Conservation (phyloP, 2,113 vertebrate species). For the Nothoprocta pentlandii region DNA sequence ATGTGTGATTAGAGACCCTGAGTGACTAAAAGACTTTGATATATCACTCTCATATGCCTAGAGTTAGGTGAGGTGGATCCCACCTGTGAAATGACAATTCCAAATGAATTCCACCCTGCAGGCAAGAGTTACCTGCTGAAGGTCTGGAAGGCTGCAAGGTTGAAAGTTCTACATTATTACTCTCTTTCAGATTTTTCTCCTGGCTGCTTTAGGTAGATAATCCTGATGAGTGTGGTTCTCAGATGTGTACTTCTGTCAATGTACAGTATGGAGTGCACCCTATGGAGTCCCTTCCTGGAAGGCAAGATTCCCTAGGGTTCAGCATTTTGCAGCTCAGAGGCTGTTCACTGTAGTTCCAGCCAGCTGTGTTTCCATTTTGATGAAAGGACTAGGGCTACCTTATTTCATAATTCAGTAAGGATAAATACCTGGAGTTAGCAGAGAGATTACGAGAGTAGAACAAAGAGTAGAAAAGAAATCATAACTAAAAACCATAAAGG, state of each 20-base stretch:
- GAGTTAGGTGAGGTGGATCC: neutral
- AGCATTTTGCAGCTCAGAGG: neutral
- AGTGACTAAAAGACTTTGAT: neutral
- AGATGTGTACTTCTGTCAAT: accelerated
- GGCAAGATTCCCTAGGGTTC: neutral
- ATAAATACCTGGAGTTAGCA: neutral
- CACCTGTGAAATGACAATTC: neutral
- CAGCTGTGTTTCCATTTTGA: neutral
- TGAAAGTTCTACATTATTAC: neutral
- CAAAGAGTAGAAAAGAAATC: neutral
- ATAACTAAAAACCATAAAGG: neutral
- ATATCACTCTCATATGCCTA: neutral
- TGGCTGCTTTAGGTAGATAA: neutral
- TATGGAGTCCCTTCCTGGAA: neutral
- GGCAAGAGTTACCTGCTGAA: neutral
- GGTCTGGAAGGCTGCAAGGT: neutral
- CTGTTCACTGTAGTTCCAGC: neutral
- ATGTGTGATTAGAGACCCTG: neutral
- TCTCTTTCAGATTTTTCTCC: neutral
- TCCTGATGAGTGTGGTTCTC: neutral
- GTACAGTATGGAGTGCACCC: accelerated
- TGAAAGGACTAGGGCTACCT: neutral
- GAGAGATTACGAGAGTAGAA: neutral
- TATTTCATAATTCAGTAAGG: accelerated
- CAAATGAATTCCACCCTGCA: neutral